Base-by-base conservation (phyloP, 2,797 vertebrate species). In the Varecia variegata region DNA sequence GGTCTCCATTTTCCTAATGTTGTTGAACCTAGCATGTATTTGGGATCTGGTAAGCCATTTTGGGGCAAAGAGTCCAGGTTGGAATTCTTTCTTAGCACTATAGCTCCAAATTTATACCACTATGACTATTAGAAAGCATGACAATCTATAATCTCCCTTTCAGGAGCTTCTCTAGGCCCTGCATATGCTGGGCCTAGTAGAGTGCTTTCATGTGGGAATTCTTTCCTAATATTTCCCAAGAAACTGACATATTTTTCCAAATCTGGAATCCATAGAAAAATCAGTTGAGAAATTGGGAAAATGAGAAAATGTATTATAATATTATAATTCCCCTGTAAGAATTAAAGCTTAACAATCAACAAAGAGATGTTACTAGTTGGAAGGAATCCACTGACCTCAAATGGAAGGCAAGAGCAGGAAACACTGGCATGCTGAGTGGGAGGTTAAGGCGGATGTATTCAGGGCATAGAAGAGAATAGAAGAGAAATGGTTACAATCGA, bases 11-110 rank as follows among this genome's bases (percentile, higher is more conserved):
- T 79, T 94, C 32, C 7, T 62, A 86, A 45, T 83, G 30, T 56
- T 74, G 7, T 79, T 92, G 43, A 95, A 86, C 13, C 45, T 32
- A 95, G 62, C 43, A 91, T n/a, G 67, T 93, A 86, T 65, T 89
- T 92, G 38, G 89, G 38, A 88, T 45, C 62, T 43, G 21, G 40
- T 68, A 65, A 95, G 45, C n/a, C n/a, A 95, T n/a, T 91, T 91
- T 54, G 38, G 56, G 23, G 3, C 58, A 79, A 87, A 56, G 58
- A 32, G 15, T 90, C 32, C 11, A 74, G 40, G 40, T 74, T 23
- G 4, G 3, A 74, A 62, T 90, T 71, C 8, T 62, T 92, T 93
- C 40, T 79, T 88, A 79, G 14, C 30, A 83, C 21, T 62, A 35
- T 5, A 88, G 27, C 18, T 88, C 58, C 27, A 87, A 83, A 84